phyloP scores from a whole-genome alignment of 2,113 vertebrate species.

The Eretmochelys imbricata region DNA sequence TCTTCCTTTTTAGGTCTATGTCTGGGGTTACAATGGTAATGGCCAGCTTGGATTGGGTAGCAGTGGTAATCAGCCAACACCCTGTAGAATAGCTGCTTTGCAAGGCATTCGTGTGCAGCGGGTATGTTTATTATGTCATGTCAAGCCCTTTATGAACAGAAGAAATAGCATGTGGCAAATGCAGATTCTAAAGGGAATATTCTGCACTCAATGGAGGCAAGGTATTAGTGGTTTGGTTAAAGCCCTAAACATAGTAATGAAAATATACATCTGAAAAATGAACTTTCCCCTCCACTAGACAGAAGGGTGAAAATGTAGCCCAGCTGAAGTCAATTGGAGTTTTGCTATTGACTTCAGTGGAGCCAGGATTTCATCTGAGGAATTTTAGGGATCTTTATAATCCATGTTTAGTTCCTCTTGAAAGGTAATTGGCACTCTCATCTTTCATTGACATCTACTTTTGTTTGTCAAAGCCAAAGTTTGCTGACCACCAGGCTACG shows the following conservation, averaged over 20 bases:
- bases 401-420: neutral
- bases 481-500: neutral
- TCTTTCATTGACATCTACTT: neutral
- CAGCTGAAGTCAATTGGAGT: neutral
- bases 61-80: conserved; percentile 94
- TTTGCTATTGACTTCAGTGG: neutral
- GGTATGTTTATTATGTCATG: conserved; percentile 74
- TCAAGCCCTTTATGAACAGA: neutral
- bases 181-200: neutral
- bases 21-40: conserved; percentile 98
- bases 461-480: neutral
- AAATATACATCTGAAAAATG: neutral
- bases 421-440: neutral
- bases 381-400: neutral
- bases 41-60: conserved; percentile 96
- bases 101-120: conserved; percentile 91
- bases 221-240: neutral
- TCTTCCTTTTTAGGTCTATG: conserved; percentile 86
- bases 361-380: neutral
- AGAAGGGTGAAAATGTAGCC: neutral
- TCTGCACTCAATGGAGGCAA: neutral
- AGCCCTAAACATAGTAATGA: neutral
- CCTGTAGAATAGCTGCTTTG: conserved; percentile 92
- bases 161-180: neutral
- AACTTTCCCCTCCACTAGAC: neutral